A percentile compares a stretch with the other conserved stretches of the same genome.
Evolutionary conservation across 2,888 invertebrate species (phyloP).

Genomic region (Leucoptera coffeella): DNA sequence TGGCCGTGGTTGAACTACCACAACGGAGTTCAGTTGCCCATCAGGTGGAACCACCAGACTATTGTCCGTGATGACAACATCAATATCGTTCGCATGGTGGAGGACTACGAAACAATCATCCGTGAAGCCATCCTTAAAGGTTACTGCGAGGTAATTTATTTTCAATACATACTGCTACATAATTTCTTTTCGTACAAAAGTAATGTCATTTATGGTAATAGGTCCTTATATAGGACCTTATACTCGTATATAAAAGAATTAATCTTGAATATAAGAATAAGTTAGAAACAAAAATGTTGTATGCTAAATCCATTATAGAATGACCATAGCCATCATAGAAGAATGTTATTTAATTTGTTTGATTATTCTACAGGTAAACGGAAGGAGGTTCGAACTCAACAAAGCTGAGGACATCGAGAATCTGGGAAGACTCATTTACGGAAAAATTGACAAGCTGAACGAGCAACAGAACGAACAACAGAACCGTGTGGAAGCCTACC

Average conservation of each 20-base stretch:
- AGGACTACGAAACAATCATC: slow-evolving; percentile 47
- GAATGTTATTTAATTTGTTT: neutral
- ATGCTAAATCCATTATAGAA: no score
- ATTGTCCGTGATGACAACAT: slow-evolving; percentile 20
- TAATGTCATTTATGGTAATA: no score
- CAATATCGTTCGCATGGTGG: slow-evolving; percentile 17
- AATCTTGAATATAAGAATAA: no score
- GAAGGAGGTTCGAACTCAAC: slow-evolving; percentile 22
- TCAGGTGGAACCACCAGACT: slow-evolving; percentile 36
- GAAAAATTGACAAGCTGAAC: slow-evolving; percentile 30
- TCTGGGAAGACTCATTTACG: slow-evolving; percentile 47
- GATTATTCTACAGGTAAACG: slow-evolving; percentile 21
- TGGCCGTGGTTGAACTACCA: slow-evolving; percentile 50
- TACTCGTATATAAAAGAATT: no score
- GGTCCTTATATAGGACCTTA: no score
- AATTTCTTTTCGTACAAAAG: no score
- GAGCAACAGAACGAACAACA: slow-evolving; percentile 19
- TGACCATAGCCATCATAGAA: no score
- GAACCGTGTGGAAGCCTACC: slow-evolving; percentile 39
- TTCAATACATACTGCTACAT: no score
- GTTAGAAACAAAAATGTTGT: no score
- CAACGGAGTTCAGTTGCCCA: slow-evolving; percentile 50
- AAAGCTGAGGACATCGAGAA: slow-evolving; percentile 44
- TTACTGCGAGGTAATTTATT: slow-evolving; percentile 29
- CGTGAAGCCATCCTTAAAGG: slow-evolving; percentile 53